phyloP scores from a whole-genome alignment of 2,888 invertebrate genomes.

The Hypselothyrea guttata region DNA sequence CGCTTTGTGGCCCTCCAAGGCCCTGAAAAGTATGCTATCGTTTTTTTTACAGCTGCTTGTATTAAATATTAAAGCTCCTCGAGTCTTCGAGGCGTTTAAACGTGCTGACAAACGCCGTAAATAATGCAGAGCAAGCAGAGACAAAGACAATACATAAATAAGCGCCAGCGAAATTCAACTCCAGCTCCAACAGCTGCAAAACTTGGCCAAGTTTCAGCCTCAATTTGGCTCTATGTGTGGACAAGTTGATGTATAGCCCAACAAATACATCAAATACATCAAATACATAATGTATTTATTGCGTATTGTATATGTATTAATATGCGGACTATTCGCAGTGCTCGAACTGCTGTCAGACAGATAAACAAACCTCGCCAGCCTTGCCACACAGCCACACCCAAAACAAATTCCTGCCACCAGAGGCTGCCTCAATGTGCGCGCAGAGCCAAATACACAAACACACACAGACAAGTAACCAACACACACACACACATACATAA shows the following conservation, averaged over 20 bases:
- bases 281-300: no score
- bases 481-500: constrained; percentile 3
- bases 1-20: not conserved
- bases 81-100: not conserved
- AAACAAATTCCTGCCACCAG: constrained; percentile 27
- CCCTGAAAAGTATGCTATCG: constrained; percentile 29
- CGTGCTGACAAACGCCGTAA: not conserved
- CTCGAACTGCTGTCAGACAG: not conserved
- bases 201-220: no score
- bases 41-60: constrained; percentile 12
- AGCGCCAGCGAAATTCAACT: no score
- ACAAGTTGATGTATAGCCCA: no score
- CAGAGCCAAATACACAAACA: constrained; percentile 12
- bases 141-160: not conserved
- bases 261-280: no score
- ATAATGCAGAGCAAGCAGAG: no score
- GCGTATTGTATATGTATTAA: no score
- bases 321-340: no score
- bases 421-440: constrained; percentile 20
- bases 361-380: not conserved
- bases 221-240: no score
- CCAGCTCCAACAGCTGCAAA: no score
- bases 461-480: constrained; percentile 11
- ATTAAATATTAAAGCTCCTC: constrained; percentile 9
- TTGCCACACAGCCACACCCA: constrained; percentile 50